A percentile compares a stretch with the other conserved stretches of the same genome.
phyloP scores from a whole-genome alignment of 30 jellyfish, hydroid and myxozoan genomes.

The Cassiopea xamachana region DNA sequence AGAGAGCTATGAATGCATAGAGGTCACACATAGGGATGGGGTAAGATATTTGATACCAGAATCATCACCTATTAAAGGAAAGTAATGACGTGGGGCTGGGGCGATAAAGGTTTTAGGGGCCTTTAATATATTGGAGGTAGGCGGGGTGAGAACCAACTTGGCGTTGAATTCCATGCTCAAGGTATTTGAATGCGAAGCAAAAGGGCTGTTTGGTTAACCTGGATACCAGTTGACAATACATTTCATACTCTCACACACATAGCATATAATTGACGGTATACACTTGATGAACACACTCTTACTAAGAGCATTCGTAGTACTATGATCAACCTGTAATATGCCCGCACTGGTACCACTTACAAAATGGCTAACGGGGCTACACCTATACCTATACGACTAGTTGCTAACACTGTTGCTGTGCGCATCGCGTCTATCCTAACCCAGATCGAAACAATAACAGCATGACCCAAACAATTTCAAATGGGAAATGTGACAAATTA shows the following conservation, averaged over 20 bases:
- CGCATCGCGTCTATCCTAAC: background rate
- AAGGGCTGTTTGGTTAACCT: conserved; percentile 29
- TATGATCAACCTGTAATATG: conserved; percentile 77
- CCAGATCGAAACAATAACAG: background rate
- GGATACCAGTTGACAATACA: conserved; percentile 78
- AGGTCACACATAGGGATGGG: no score
- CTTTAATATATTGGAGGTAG: background rate
- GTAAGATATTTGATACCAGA: background rate
- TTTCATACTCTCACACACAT: conserved; percentile 81
- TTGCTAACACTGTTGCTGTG: background rate
- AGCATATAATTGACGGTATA: conserved; percentile 50
- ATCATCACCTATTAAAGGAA: background rate
- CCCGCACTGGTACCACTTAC: conserved; percentile 71
- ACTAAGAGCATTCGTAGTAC: conserved; percentile 68
- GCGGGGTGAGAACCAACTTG: background rate
- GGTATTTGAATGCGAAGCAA: background rate
- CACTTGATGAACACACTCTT: conserved; percentile 60
- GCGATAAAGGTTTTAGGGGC: no score
- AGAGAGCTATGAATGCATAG: no score
- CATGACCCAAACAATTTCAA: background rate
- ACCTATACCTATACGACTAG: background rate
- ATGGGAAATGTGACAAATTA: no score
- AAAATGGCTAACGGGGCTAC: conserved; percentile 63
- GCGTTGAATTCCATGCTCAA: background rate
- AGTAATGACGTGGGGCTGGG: no score